Evolutionary conservation across 2,888 invertebrate genomes (phyloP).

Genomic region (Latrodectus elegans): DNA sequence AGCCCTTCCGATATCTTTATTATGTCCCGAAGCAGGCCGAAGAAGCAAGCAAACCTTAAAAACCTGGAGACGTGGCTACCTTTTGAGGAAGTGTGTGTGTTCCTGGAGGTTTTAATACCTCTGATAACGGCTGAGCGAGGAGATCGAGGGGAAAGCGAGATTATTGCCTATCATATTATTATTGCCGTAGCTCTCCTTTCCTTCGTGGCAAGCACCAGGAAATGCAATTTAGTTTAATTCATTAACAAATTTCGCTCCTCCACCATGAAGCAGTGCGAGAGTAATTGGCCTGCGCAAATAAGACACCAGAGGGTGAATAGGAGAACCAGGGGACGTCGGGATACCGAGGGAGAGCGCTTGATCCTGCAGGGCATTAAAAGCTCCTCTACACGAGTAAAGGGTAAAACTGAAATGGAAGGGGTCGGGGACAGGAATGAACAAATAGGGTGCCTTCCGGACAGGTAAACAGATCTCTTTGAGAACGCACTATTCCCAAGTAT

Average conservation of each 20-base stretch:
- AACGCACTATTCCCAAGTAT: constrained; percentile 40
- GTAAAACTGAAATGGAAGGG: constrained; percentile 56
- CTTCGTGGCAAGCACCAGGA: constrained; percentile 34
- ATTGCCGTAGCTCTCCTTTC: constrained; percentile 44
- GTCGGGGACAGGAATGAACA: constrained; percentile 10
- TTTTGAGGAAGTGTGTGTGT: constrained; percentile 13
- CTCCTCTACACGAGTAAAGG: constrained; percentile 4
- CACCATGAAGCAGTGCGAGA: constrained; percentile 34
- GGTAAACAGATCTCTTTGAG: constrained; percentile 54
- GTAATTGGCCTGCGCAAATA: constrained; percentile 67
- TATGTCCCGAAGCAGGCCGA: constrained; percentile 31
- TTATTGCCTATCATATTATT: constrained; percentile 68
- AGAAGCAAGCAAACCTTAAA: constrained; percentile 63
- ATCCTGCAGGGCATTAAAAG: constrained; percentile 59
- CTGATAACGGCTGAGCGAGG: background rate
- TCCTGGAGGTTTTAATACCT: constrained; percentile 33
- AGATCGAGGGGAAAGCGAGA: constrained; percentile 37
- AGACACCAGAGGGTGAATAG: constrained; percentile 46
- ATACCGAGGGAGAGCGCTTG: constrained; percentile 30
- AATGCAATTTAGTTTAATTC: constrained; percentile 67
- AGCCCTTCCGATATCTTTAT: constrained; percentile 32
- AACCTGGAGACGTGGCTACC: constrained; percentile 22
- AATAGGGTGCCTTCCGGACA: constrained; percentile 43
- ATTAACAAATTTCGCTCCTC: constrained; percentile 66
- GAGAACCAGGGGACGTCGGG: background rate